Evolutionary conservation across 1,140 invertebrate species (phyloP), one percentile per base, ranked within the genome.

Genomic region (Drosophila ercepeae): DNA sequence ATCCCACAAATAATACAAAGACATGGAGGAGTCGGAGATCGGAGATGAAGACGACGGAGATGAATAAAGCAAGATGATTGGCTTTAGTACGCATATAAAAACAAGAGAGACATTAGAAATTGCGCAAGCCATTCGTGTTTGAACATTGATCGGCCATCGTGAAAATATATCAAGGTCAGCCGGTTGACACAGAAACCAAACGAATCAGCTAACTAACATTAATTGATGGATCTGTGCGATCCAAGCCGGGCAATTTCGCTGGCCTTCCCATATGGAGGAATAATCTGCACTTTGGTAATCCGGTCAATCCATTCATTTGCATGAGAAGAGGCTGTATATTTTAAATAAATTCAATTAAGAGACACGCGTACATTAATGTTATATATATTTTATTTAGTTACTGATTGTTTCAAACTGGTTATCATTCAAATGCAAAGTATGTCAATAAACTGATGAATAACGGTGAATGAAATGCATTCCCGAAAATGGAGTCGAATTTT

Each of bases 161-260:
- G 75, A 74, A 84, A 83, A 81, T 86, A 84, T 84, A 84, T 84
- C 81, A 84, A 88, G 81, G 81, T 88, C 81, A 81, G 54, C 73
- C 23, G 48, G 73, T 76, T 88, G 73, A 88, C 81, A 84, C 68
- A 79, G 60, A 86, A 84, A 81, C 72, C 67, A 61, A 84, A 88
- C 74, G 76, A 84, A 88, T 84, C 72, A 75, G 63, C 81, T 88
- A 81, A 88, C 54, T 74, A 76, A 88, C 75, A 86, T 86, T 84
- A 86, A 84, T 84, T 81, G 82, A 84, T 86, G 67, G 75, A 86
- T 81, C 59, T 86, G 67, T 76, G 49, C 54, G 58, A 57, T 58
- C 78, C 54, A 64, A 45, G 48, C 48, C 49, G 39, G 27, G 65
- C 81, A 59, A 55, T 75, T 75, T 42, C 42, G n/a, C 19, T 16